Conservation (phyloP, 2,797 vertebrate genomes). For the Rhinogobio ventralis region DNA sequence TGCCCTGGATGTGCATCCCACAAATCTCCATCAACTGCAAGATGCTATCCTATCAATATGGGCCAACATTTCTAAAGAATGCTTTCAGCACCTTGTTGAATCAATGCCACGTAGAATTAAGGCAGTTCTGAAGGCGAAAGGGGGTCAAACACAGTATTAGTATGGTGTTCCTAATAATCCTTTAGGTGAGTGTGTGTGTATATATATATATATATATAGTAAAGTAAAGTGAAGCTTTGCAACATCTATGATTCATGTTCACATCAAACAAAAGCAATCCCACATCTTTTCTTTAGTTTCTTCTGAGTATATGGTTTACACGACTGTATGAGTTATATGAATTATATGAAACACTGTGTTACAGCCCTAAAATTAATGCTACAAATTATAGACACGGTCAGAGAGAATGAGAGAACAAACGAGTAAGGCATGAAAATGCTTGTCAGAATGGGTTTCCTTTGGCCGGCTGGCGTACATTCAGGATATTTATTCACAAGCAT, state of each 20-base stretch:
- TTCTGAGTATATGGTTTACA: slow-evolving; percentile 13
- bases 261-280: slow-evolving; percentile 14
- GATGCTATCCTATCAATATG: too few relatives aligned
- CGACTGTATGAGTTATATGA: neutral
- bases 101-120: too few relatives aligned
- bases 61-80: too few relatives aligned
- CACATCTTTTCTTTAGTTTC: slow-evolving; percentile 5
- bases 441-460: slow-evolving; percentile 28
- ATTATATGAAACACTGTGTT: slow-evolving; percentile 12
- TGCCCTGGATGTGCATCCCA: too few relatives aligned
- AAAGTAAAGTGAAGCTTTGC: neutral
- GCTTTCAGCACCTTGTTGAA: too few relatives aligned
- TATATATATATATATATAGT: too few relatives aligned
- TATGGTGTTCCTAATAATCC: too few relatives aligned
- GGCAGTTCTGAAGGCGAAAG: too few relatives aligned
- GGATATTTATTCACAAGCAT: slow-evolving; percentile 41
- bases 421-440: slow-evolving; percentile 20
- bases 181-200: too few relatives aligned
- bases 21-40: too few relatives aligned
- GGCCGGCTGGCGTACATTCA: slow-evolving; percentile 34
- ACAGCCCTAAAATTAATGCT: slow-evolving; percentile 2
- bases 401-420: neutral
- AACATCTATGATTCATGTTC: slow-evolving; percentile 32
- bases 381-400: slow-evolving; percentile 30
- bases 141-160: too few relatives aligned